Evolutionary conservation across 92 coral and sea anemone genomes (phyloP).

Genomic region (Siderastrea siderea): DNA sequence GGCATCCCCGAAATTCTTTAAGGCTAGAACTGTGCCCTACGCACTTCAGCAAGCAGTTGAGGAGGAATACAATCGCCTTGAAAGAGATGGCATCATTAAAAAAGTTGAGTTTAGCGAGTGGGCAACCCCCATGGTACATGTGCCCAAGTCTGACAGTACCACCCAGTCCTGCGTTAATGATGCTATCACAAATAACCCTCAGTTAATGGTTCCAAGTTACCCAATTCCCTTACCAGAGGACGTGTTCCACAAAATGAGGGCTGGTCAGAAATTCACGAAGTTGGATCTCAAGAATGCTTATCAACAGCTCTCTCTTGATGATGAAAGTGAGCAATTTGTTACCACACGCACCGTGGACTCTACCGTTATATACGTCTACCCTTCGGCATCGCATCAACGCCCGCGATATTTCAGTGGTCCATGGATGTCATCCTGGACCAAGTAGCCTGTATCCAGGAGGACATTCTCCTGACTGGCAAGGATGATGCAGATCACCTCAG

Average conservation of each 20-base stretch:
- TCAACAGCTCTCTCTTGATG: constrained; percentile 71
- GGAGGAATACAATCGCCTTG: constrained; percentile 71
- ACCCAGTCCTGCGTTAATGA: constrained; percentile 72
- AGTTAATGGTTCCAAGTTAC: constrained; percentile 49
- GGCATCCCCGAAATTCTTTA: constrained; percentile 64
- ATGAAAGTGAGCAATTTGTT: constrained; percentile 49
- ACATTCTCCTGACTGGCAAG: constrained; percentile 69
- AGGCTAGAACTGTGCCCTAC: constrained; percentile 69
- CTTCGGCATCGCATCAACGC: constrained; percentile 68
- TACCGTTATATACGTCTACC: constrained; percentile 59
- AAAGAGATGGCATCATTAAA: constrained; percentile 58
- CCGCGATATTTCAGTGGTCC: constrained; percentile 62
- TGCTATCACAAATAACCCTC: constrained; percentile 61
- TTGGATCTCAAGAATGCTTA: constrained; percentile 71
- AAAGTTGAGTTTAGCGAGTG: constrained; percentile 67
- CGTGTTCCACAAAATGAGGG: constrained; percentile 53
- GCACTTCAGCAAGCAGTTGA: constrained; percentile 60
- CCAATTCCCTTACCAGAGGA: constrained; percentile 76
- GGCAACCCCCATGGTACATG: constrained; percentile 80
- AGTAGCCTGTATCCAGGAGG: constrained; percentile 75
- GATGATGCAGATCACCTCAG: constrained; percentile 62
- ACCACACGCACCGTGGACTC: constrained; percentile 68
- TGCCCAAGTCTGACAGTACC: constrained; percentile 44
- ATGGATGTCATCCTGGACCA: constrained; percentile 65
- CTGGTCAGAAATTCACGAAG: constrained; percentile 67